Evolutionary conservation across 2,888 invertebrate genomes (phyloP).

Genomic region (Ferrisia virgata): DNA sequence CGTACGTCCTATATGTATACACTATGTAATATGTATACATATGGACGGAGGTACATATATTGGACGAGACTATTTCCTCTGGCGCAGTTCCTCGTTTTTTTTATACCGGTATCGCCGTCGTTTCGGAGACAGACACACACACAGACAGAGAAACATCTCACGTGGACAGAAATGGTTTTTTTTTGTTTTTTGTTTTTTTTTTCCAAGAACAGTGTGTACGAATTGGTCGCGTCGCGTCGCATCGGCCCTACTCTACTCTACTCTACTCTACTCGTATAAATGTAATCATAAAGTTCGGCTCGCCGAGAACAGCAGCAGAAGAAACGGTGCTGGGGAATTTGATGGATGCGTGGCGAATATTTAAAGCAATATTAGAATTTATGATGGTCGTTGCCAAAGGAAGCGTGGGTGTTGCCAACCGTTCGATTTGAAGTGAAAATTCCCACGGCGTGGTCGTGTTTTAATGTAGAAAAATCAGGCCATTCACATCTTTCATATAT

Average conservation of each 20-base stretch:
- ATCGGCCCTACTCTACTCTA: no score
- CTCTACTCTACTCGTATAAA: no score
- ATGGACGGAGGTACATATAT: no score
- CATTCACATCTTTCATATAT: constrained; percentile 40
- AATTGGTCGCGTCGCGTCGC: not conserved
- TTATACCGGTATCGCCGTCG: not conserved
- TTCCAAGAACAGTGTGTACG: not conserved
- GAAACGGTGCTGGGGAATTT: constrained; percentile 5
- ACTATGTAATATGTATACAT: no score
- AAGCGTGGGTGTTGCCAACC: constrained; percentile 44
- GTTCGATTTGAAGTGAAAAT: constrained; percentile 36
- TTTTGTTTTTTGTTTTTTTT: no score
- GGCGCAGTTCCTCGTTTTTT: not conserved
- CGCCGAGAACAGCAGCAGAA: not conserved
- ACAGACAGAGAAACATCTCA: not conserved
- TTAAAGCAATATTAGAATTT: constrained; percentile 12
- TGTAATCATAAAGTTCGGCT: not conserved
- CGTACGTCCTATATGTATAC: no score
- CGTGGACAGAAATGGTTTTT: not conserved
- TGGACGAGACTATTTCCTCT: not conserved
- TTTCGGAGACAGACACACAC: not conserved
- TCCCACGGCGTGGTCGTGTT: constrained; percentile 39
- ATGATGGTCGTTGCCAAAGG: constrained; percentile 19
- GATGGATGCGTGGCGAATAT: constrained; percentile 15
- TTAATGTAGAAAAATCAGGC: constrained; percentile 38